These are phyloP conservation scores for Iselma pallidipennis DNA, from an alignment of 2,888 invertebrate species.

Conservation along the genomic window DNA sequence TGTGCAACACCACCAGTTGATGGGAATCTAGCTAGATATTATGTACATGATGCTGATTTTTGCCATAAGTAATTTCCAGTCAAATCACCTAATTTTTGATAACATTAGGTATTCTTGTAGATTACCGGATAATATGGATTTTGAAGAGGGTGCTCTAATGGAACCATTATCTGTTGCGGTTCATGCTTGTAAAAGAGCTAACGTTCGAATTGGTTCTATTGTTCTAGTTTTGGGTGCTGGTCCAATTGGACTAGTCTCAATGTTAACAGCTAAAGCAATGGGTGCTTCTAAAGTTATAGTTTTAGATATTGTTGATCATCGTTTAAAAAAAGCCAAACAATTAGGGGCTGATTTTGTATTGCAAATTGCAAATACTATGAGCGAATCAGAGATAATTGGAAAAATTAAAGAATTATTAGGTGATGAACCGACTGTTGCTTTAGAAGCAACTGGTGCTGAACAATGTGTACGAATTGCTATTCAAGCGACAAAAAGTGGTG, in stretches of 20 bases:
- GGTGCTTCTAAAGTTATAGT: slow-evolving; percentile 80
- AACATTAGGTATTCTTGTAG: slow-evolving; percentile 58
- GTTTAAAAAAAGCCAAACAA: slow-evolving; percentile 72
- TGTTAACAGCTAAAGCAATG: slow-evolving; percentile 81
- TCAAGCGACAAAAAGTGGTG: slow-evolving; percentile 84
- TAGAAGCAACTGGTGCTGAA: slow-evolving; percentile 90
- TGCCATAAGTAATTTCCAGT: slow-evolving; percentile 82
- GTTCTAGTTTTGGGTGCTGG: slow-evolving; percentile 84
- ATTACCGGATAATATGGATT: slow-evolving; percentile 83
- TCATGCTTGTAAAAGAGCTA: slow-evolving; percentile 87
- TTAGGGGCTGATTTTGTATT: slow-evolving; percentile 77
- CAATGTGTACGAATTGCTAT: slow-evolving; percentile 77
- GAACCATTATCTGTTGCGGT: slow-evolving; percentile 95
- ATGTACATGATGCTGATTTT: slow-evolving; percentile 88
- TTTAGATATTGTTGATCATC: slow-evolving; percentile 67
- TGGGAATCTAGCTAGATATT: slow-evolving; percentile 86
- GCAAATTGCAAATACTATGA: slow-evolving; percentile 60
- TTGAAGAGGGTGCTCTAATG: slow-evolving; percentile 92
- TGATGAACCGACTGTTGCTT: slow-evolving; percentile 70
- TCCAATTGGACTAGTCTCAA: slow-evolving; percentile 83
- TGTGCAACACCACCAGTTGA: slow-evolving; percentile 95
- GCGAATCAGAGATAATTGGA: slow-evolving; percentile 64
- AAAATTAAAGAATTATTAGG: slow-evolving; percentile 66
- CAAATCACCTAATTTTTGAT: neutral
- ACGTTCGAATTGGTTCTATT: slow-evolving; percentile 70